Percentiles rank a stretch among this genome's conserved stretches.
Conservation (phyloP, 2,113 vertebrate species). For the Genyomyrus donnyi region DNA sequence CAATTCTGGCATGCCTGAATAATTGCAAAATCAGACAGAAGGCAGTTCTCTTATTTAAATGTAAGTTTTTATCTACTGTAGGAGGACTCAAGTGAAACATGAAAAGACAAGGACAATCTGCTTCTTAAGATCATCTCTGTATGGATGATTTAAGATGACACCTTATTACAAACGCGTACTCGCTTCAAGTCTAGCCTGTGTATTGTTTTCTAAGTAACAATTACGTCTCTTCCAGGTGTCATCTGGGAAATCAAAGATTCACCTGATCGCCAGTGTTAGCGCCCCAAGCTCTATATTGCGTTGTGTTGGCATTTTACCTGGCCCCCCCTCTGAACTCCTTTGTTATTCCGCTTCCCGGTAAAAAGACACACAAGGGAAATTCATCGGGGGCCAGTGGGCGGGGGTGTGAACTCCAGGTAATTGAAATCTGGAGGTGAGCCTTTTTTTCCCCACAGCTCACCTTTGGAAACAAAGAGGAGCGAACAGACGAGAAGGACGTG, state of each 20-base stretch:
- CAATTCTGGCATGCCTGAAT: not conserved
- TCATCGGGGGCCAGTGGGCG: not conserved
- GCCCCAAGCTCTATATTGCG: not conserved
- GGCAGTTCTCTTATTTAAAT: not conserved
- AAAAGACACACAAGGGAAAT: conserved; percentile 1
- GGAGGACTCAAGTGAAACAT: not conserved
- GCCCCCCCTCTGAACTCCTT: not conserved
- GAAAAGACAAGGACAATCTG: not conserved
- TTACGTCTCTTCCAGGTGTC: not conserved
- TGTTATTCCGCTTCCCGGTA: not conserved
- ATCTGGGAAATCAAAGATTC: conserved; percentile 11
- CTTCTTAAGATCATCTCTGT: not conserved
- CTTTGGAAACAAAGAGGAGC: conserved; percentile 1
- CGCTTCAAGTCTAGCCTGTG: not conserved
- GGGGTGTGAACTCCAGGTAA: conserved; percentile 17
- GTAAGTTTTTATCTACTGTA: not conserved
- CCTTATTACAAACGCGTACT: too few species aligned
- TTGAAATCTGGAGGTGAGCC: conserved; percentile 9
- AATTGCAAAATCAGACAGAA: not conserved
- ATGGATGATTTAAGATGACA: not conserved
- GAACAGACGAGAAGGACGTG: not conserved
- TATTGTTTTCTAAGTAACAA: not conserved
- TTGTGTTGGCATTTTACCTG: not conserved
- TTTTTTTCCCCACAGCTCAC: not conserved
- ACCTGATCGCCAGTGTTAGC: not conserved